These are phyloP conservation scores for Acrossocheilus fasciatus DNA, from an alignment of 2,797 vertebrate species.

Conservation along the genomic window DNA sequence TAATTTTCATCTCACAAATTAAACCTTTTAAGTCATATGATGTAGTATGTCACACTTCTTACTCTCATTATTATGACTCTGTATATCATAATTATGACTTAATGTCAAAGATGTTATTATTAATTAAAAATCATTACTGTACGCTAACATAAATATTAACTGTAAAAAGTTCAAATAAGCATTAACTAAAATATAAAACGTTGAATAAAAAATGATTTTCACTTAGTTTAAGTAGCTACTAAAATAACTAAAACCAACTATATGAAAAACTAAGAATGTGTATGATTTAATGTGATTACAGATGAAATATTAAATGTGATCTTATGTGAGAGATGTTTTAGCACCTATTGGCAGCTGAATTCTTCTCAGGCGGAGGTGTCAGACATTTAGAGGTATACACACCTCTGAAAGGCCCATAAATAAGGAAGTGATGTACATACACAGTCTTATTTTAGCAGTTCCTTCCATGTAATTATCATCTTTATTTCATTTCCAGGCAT, in stretches of 20 bases:
- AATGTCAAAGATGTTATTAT: too few relatives aligned
- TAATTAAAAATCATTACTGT: not conserved
- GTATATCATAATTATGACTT: too few relatives aligned
- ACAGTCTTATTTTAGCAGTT: slow-evolving; percentile 4
- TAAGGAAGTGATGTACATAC: not conserved
- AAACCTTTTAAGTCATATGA: not conserved
- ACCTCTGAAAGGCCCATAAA: not conserved
- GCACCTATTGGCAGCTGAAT: not conserved
- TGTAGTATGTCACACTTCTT: not conserved
- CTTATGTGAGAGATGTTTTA: not conserved
- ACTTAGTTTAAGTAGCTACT: not conserved
- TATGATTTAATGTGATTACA: not conserved
- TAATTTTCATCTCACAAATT: not conserved
- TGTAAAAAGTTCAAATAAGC: not conserved
- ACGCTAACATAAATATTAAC: not conserved
- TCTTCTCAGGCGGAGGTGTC: not conserved
- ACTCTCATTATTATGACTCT: not conserved
- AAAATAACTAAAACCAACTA: not conserved
- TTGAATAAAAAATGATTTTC: not conserved
- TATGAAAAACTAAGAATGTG: not conserved
- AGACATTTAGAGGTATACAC: not conserved
- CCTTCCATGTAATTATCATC: slow-evolving; percentile 17
- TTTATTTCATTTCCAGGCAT: slow-evolving; percentile 19
- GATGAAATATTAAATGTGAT: not conserved
- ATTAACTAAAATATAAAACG: not conserved